Evolutionary conservation across 2,797 vertebrate species (phyloP), one percentile per base, ranked within the genome.

Genomic region (Chaetophractus vellerosus): DNA sequence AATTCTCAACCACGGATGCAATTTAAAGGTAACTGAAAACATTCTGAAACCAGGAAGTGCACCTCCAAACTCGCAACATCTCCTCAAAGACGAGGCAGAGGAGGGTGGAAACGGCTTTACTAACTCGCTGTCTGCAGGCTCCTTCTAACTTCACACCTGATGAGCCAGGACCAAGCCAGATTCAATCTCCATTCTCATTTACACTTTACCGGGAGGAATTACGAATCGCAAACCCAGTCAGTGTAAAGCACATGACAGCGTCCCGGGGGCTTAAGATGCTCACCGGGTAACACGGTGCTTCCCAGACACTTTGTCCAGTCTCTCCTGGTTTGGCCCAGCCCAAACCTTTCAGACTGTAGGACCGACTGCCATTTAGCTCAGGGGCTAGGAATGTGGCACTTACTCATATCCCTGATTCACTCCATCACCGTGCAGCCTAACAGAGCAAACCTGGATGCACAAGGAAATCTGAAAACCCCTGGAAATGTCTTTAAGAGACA

Each of bases 121-220:
- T 14, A 12, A 36, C 0, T 4, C 24, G 0, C 26, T 9, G 5
- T 31, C 68, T 24, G 38, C 45, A 5, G 26, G 10, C 38, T 11
- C 26, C 8, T 59, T 72, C 86, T 33, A 5, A 15, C 36, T 4
- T 31, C n/a, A 21, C 63, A 36, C 31, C 10, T 0, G 16, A 19
- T 0, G 28, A 9, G 55, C 9, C 1, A 0, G 36, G 10, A 31
- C 0, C 23, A 68, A n/a, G 18, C 41, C n/a, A 9, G 33, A 36
- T 6, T 23, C 38, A 1, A 41, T 41, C 64, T 69, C 59, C 36
- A 0, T 19, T 78, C 94, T 87, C 90, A 66, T 57, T 55, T 31
- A 57, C 38, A 5, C 83, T 5, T 24, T 9, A 14, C 57, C 71
- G 19, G 52, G 0, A 41, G 64, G 21, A 15, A 36, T 5, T 0